Evolutionary conservation across 2,113 vertebrate genomes (phyloP).

Genomic region (Theristicus caerulescens): DNA sequence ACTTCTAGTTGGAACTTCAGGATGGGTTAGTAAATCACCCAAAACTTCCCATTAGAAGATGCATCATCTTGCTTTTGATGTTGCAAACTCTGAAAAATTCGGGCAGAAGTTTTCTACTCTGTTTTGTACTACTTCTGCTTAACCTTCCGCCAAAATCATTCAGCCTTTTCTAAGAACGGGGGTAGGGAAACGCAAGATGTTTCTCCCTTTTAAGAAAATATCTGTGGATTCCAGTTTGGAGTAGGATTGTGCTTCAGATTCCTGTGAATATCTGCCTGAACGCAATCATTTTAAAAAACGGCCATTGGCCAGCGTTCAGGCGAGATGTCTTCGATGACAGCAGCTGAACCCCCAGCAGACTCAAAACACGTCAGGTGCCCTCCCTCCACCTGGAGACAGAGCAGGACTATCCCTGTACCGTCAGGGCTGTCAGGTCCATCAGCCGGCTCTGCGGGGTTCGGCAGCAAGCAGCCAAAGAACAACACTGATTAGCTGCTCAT

Average conservation of each 20-base stretch:
- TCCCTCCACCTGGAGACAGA: neutral
- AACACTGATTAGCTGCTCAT: conserved; percentile 52
- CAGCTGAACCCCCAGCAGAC: neutral
- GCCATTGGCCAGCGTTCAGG: neutral
- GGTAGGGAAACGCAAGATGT: neutral
- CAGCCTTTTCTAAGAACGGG: neutral
- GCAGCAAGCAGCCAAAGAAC: neutral
- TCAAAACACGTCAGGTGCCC: neutral
- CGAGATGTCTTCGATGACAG: neutral
- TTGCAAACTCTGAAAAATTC: neutral
- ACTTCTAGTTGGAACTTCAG: neutral
- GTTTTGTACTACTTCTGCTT: neutral
- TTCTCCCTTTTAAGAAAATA: neutral
- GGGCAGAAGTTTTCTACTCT: neutral
- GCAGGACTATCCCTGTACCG: neutral
- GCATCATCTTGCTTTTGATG: neutral
- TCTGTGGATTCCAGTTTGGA: neutral
- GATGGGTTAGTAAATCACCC: conserved; percentile 32
- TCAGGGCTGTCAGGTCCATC: neutral
- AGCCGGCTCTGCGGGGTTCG: neutral
- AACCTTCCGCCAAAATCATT: neutral
- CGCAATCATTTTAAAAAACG: neutral
- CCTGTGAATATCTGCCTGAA: neutral
- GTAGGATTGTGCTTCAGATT: neutral
- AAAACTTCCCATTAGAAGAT: neutral